Conservation (phyloP, 2,888 invertebrate genomes). For the Dendrolimus houi region DNA sequence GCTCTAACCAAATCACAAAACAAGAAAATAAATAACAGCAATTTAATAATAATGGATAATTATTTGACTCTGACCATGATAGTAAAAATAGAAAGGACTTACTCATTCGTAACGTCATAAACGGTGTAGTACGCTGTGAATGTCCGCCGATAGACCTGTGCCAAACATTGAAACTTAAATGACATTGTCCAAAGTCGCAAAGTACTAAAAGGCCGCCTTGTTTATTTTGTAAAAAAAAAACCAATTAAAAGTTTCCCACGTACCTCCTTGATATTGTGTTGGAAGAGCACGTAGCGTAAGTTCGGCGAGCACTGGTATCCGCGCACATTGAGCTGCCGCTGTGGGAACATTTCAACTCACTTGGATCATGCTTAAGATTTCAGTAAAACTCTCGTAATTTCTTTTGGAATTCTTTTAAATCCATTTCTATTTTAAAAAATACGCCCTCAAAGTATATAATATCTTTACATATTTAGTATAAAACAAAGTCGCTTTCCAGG, state of each 20-base stretch:
- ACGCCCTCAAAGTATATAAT: too few species aligned
- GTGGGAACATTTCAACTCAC: constrained; percentile 37
- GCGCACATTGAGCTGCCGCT: constrained; percentile 91
- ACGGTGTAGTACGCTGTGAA: constrained; percentile 93
- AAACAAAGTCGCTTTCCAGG: too few species aligned
- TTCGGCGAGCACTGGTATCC: constrained; percentile 91
- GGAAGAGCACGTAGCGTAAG: constrained; percentile 90
- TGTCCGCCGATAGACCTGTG: constrained; percentile 88
- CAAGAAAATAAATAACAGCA: too few species aligned
- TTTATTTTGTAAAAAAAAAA: constrained; percentile 25
- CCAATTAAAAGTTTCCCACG: constrained; percentile 36
- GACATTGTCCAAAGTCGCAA: constrained; percentile 12
- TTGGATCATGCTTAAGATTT: too few species aligned
- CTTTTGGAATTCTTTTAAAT: too few species aligned
- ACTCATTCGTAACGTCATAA: constrained; percentile 94
- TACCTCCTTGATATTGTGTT: constrained; percentile 93
- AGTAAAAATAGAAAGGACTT: constrained; percentile 56
- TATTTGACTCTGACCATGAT: too few species aligned
- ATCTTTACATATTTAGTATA: too few species aligned
- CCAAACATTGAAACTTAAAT: constrained; percentile 46
- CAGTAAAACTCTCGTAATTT: too few species aligned
- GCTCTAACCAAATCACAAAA: too few species aligned
- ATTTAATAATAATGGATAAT: too few species aligned
- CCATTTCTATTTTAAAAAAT: too few species aligned
- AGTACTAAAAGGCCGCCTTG: constrained; percentile 16